Percentiles rank a stretch among this genome's conserved stretches.
These are phyloP conservation scores for Eleutherodactylus coqui DNA, from an alignment of 2,797 vertebrate genomes.

Conservation along the genomic window DNA sequence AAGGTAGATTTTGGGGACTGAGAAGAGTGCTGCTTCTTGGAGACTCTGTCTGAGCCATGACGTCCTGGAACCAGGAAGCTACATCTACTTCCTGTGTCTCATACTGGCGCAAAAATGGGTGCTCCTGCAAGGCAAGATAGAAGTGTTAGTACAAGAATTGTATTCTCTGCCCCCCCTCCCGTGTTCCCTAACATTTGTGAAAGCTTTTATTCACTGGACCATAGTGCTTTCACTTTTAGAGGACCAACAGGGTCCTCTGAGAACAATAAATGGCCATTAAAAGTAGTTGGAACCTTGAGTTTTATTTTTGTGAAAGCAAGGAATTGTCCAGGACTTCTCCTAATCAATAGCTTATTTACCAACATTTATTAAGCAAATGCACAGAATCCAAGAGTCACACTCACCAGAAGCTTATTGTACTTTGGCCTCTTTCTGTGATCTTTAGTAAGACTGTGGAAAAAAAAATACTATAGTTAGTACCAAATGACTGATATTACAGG, in stretches of 20 bases:
- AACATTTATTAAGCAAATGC: no score
- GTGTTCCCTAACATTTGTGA: no score
- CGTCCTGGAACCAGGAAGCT: slow-evolving; percentile 92
- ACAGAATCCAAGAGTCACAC: slow-evolving; percentile 59
- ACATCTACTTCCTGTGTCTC: slow-evolving; percentile 93
- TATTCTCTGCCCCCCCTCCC: no score
- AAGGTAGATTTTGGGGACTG: slow-evolving; percentile 89
- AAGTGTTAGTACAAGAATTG: background rate
- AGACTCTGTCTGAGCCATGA: slow-evolving; percentile 95
- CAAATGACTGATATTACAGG: background rate
- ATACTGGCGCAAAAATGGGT: slow-evolving; percentile 90
- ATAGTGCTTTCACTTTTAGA: no score
- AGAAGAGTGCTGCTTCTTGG: slow-evolving; percentile 91
- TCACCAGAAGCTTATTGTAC: slow-evolving; percentile 95
- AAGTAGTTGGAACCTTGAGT: no score
- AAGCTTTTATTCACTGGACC: no score
- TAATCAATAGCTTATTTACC: no score
- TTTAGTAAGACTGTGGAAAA: slow-evolving; percentile 89
- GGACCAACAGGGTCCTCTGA: no score
- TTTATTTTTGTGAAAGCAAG: no score
- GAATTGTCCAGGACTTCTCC: no score
- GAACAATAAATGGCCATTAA: no score
- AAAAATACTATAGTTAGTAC: background rate
- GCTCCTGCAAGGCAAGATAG: slow-evolving; percentile 77
- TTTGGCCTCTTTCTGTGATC: slow-evolving; percentile 99